Evolutionary conservation across 2,113 vertebrate species (phyloP).

Genomic region (Pyxicephalus adspersus): DNA sequence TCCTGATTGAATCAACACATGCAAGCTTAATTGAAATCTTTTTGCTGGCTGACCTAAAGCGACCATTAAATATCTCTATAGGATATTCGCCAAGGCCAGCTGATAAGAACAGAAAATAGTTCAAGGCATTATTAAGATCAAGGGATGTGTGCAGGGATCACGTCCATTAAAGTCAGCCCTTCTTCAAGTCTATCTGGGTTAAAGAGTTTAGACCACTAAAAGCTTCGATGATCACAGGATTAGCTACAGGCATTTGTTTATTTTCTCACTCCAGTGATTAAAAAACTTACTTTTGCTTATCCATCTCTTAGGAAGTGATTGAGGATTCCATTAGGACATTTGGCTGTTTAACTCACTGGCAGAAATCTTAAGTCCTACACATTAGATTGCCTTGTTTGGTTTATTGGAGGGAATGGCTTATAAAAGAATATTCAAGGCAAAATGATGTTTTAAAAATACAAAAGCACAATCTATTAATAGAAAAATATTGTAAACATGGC

Average conservation of each 20-base stretch:
- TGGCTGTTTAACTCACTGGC: slow-evolving; percentile 22
- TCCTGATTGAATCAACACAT: slow-evolving; percentile 29
- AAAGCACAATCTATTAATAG: not conserved
- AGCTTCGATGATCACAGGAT: slow-evolving; percentile 51
- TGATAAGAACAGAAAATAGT: slow-evolving; percentile 47
- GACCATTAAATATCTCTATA: not conserved
- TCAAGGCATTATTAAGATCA: slow-evolving; percentile 48
- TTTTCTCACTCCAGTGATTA: slow-evolving; percentile 54
- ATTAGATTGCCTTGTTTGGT: slow-evolving; percentile 15
- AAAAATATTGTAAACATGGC: not conserved
- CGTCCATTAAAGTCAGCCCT: slow-evolving; percentile 43
- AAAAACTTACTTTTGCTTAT: slow-evolving; percentile 53
- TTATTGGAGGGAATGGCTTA: not conserved
- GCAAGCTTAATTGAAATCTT: slow-evolving; percentile 31
- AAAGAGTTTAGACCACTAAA: slow-evolving; percentile 52
- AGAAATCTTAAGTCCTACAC: not conserved
- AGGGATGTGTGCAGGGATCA: slow-evolving; percentile 35
- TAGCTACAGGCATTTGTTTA: slow-evolving; percentile 48
- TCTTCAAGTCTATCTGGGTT: slow-evolving; percentile 51
- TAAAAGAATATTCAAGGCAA: no score
- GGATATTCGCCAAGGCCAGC: not conserved
- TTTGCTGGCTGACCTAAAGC: not conserved
- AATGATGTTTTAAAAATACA: no score
- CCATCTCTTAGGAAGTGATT: slow-evolving; percentile 34
- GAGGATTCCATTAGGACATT: slow-evolving; percentile 42